Evolutionary conservation across 2,888 invertebrate species (phyloP).

Genomic region (Punctoribates punctum): DNA sequence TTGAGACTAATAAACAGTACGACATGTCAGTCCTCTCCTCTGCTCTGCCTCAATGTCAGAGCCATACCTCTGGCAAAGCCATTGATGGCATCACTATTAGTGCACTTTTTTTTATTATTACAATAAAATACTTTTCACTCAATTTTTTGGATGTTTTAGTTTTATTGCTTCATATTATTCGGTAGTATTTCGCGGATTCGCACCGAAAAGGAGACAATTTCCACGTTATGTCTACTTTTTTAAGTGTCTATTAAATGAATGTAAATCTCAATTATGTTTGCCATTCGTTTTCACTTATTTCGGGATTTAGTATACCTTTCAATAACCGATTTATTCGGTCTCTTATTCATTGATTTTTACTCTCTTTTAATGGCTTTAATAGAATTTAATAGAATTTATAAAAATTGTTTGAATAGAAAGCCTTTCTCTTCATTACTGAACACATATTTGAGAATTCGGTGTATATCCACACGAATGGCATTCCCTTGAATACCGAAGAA

Average conservation of each 20-base stretch:
- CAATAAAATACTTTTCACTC: conserved; percentile 21
- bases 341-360: not conserved
- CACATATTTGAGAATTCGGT: not conserved
- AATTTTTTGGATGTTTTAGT: not conserved
- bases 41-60: not conserved
- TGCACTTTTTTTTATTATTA: conserved; percentile 12
- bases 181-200: not conserved
- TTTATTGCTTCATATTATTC: too few relatives aligned
- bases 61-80: not conserved
- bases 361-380: not conserved
- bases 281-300: conserved; percentile 4
- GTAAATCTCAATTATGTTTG: conserved; percentile 9
- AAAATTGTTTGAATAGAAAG: not conserved
- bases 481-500: not conserved
- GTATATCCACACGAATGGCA: conserved; percentile 4
- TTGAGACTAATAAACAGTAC: conserved; percentile 15
- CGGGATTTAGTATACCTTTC: not conserved
- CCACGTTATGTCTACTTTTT: not conserved
- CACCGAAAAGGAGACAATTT: not conserved
- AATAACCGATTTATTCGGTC: not conserved
- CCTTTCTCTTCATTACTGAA: not conserved
- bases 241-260: conserved; percentile 13
- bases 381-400: not conserved
- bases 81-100: not conserved
- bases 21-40: not conserved